A percentile compares a stretch with the other conserved stretches of the same genome.
Evolutionary conservation across 1,140 invertebrate species (phyloP).

Genomic region (Chrysoperla carnea): DNA sequence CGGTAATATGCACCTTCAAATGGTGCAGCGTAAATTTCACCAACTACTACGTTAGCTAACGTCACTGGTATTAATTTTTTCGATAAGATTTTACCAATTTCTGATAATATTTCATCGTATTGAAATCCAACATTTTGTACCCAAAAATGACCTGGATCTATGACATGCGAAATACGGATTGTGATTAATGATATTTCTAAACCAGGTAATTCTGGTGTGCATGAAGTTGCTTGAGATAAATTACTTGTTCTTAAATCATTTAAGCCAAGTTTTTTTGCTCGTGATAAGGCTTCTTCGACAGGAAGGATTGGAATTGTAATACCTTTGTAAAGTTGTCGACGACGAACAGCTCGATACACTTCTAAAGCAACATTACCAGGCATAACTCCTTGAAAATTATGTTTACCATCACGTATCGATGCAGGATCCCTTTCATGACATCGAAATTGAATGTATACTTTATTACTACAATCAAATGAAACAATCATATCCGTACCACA

Average conservation of each 20-base stretch:
- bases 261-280: not conserved
- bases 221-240: conserved; percentile 3
- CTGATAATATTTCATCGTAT: conserved; percentile 9
- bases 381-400: conserved; percentile 19
- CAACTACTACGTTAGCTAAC: conserved; percentile 10
- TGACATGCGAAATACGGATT: conserved; percentile 26
- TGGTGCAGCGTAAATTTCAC: conserved; percentile 21
- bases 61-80: conserved; percentile 5
- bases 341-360: conserved; percentile 64
- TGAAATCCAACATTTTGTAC: conserved; percentile 26
- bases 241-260: not conserved
- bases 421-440: conserved; percentile 12
- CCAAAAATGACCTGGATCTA: conserved; percentile 41
- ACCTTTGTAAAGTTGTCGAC: conserved; percentile 32
- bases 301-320: conserved; percentile 26
- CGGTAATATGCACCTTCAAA: conserved; percentile 13
- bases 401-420: conserved; percentile 10
- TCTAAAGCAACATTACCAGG: conserved; percentile 42
- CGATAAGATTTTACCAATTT: conserved; percentile 12
- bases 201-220: conserved; percentile 26
- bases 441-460: conserved; percentile 41
- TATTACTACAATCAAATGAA: conserved; percentile 35
- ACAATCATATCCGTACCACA: conserved; percentile 32
- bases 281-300: not conserved
- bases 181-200: conserved; percentile 27